These are phyloP conservation scores for Achroia grisella DNA, from an alignment of 1,140 invertebrate genomes.

Conservation along the genomic window DNA sequence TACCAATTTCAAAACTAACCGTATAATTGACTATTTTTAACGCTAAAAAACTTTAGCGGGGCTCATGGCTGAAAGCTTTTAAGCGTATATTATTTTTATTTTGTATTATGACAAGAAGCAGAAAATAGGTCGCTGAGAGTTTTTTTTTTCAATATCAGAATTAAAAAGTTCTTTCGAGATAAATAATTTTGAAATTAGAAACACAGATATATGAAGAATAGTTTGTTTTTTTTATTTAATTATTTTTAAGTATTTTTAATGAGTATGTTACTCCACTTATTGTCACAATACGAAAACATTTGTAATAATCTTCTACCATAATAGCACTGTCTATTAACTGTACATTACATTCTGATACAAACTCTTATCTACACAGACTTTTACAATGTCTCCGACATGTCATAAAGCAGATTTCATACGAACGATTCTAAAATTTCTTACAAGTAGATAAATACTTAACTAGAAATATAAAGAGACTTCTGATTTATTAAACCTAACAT, in stretches of 20 bases:
- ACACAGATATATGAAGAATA: too few species aligned
- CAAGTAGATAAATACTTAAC: constrained; percentile 11
- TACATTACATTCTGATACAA: too few species aligned
- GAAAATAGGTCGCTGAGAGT: too few species aligned
- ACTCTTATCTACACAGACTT: constrained; percentile 1
- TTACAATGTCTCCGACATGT: constrained; percentile 1
- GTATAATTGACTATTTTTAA: constrained; percentile 58
- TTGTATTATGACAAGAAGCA: constrained; percentile 9
- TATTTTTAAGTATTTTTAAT: too few species aligned
- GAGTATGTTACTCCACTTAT: too few species aligned
- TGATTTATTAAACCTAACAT: constrained; percentile 21
- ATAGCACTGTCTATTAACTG: too few species aligned
- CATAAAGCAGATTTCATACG: neutral
- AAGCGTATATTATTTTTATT: constrained; percentile 35
- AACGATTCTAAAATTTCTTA: neutral
- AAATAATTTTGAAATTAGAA: too few species aligned
- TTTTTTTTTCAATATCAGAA: too few species aligned
- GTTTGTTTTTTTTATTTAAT: too few species aligned
- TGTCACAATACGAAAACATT: too few species aligned
- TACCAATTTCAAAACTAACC: constrained; percentile 17
- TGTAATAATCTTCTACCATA: too few species aligned
- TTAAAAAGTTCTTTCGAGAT: too few species aligned
- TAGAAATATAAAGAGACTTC: constrained; percentile 64
- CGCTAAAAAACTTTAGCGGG: constrained; percentile 69
- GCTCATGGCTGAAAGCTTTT: constrained; percentile 63